Evolutionary conservation across 2,113 vertebrate genomes (phyloP), one percentile per base, ranked within the genome.

Genomic region (Zosterops japonicus): DNA sequence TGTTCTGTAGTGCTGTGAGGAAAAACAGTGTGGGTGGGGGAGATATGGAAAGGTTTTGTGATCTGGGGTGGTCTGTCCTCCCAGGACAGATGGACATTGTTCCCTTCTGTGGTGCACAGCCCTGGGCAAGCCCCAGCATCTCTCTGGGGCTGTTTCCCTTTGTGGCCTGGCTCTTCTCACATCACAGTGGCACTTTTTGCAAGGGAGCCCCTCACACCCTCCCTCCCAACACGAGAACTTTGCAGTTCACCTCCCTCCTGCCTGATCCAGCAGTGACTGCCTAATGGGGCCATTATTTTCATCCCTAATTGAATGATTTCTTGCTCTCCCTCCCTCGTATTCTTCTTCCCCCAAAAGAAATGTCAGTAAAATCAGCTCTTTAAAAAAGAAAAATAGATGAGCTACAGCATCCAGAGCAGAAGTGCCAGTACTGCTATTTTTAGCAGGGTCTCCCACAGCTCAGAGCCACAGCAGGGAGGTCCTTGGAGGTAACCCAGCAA

Each of bases 251-350:
- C 55, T 69, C 89, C 78, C 23, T 75, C 70, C 76, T 56, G 71
- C 27, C 86, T 5, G 0, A 63, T 61, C 49, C 63, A 57, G 78
- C 56, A 84, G 20, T 0, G 0, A 36, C 47, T 0, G 0, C 75
- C 33, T 79, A 72, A 92, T 2, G 3, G 42, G 33, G 15, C 21
- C 59, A 44, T 67, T 63, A 65, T 86, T 94, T 94, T 83, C 64
- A 74, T 16, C 64, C 77, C 77, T 87, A 93, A 93, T 84, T 86
- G 72, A 96, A 63, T 21, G 3, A 74, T 60, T 93, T 81, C 59
- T 70, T 36, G 44, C 59, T 71, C 31, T 75, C n/a, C 39, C 41
- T 81, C 39, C 24, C 35, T 69, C 5, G 2, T 28, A 9, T 69
- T 69, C 11, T 35, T 15, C 29, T 31, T 16, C 14, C 19, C 59